Evolutionary conservation across 23 tunicate genomes (phyloP).

Genomic region (Halocynthia aurantium): DNA sequence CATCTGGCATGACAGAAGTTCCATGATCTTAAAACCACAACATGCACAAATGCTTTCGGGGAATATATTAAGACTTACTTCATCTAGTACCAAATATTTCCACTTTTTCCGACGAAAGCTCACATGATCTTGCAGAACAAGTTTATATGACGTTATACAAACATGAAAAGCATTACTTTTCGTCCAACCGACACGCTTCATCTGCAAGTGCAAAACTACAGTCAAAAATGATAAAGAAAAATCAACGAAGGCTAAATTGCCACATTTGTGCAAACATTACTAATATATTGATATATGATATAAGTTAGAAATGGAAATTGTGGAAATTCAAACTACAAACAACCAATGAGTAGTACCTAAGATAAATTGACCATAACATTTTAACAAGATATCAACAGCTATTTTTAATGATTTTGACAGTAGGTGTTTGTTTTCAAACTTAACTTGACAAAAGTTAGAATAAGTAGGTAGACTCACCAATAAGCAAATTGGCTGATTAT

Average conservation of each 20-base stretch:
- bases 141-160: constrained; percentile 88
- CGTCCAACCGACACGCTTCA: constrained; percentile 92
- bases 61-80: constrained; percentile 28
- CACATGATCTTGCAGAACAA: constrained; percentile 76
- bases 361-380: no score
- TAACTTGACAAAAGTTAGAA: no score
- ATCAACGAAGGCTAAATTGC: constrained; percentile 6
- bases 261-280: neutral
- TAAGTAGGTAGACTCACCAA: no score
- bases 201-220: constrained; percentile 20
- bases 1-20: constrained; percentile 9
- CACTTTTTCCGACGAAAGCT: constrained; percentile 84
- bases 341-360: no score
- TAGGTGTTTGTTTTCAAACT: no score
- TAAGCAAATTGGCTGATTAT: no score
- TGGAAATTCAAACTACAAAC: no score
- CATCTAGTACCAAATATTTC: constrained; percentile 93
- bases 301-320: neutral
- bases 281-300: neutral
- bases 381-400: no score
- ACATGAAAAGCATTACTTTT: constrained; percentile 90
- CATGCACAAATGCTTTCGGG: neutral
- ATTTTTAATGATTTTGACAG: no score
- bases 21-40: neutral
- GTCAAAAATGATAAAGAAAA: neutral